Evolutionary conservation across 2,113 vertebrate species (phyloP), one percentile per base, ranked within the genome.

Genomic region (Lepus americanus): DNA sequence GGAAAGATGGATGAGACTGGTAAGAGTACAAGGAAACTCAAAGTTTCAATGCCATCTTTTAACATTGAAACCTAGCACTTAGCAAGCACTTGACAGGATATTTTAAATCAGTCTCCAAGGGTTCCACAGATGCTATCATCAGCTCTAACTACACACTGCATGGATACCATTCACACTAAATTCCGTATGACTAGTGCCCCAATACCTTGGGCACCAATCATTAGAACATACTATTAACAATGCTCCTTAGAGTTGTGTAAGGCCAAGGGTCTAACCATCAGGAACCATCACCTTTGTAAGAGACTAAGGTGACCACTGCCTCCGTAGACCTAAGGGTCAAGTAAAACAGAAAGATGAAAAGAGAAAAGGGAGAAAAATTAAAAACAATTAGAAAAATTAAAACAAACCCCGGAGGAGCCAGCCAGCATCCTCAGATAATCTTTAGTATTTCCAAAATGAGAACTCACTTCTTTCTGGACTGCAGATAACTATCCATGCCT

Each of bases 311-410:
- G 29, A 55, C 16, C 77, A 31, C 25, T 73, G 36, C 66, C 55
- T 67, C 59, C n/a, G 84, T 0, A 89, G 51, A 83, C 13, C 31
- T 49, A 69, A 84, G 20, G 55, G 23, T 91, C 70, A 55, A 82
- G n/a, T 1, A 85, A 78, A 90, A 36, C 1, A 51, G 25, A 0
- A 20, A 49, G 22, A 74, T 14, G 55, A 81, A 84, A 31, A 61
- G 25, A 51, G 36, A 90, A 69, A 67, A 27, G 31, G 14, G 9
- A 22, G 31, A 90, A 82, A 95, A 94, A 51, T 53, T 63, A 92
- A 87, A 27, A 88, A 83, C 27, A 51, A 83, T 53, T 61, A 22
- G 31, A 90, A 82, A 95, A 94, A 51, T 53, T 63, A 92, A 87
- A 31, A 88, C 14, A 29, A 87, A 63, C 9, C 44, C 55, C 9